A percentile compares a stretch with the other conserved stretches of the same genome.
Conservation (phyloP, 2,113 vertebrate species). For the Elephantulus edwardii region DNA sequence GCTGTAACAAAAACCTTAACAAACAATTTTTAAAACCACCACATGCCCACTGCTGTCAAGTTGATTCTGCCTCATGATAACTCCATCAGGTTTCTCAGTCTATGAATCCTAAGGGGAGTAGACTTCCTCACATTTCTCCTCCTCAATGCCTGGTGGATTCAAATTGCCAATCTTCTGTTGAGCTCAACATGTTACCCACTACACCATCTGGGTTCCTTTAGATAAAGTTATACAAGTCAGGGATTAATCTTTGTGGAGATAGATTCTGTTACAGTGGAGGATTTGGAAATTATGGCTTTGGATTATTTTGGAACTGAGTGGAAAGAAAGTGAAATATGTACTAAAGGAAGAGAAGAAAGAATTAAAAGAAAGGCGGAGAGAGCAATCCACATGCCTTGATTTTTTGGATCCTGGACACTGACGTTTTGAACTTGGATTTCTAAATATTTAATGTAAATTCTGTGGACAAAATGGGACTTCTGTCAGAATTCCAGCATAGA, state of each 20-base stretch:
- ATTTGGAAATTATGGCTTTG: background rate
- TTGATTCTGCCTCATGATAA: too few relatives aligned
- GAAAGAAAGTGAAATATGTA: background rate
- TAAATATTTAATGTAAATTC: conserved; percentile 30
- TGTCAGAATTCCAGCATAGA: background rate
- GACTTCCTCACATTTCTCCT: too few relatives aligned
- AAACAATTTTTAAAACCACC: too few relatives aligned
- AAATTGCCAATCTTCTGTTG: too few relatives aligned
- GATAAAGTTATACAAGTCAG: background rate
- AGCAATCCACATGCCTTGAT: background rate
- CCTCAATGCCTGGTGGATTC: too few relatives aligned
- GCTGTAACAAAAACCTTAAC: too few relatives aligned
- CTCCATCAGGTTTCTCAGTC: too few relatives aligned
- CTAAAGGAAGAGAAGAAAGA: background rate
- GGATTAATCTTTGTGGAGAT: background rate
- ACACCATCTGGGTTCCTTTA: too few relatives aligned
- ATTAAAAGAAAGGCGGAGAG: background rate
- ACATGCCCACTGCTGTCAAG: too few relatives aligned
- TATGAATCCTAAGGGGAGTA: too few relatives aligned
- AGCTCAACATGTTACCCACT: too few relatives aligned
- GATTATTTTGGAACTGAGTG: background rate
- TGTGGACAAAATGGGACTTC: background rate
- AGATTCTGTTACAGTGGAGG: background rate
- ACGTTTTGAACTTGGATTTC: conserved; percentile 19
- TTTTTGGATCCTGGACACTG: background rate